Evolutionary conservation across 2,113 vertebrate genomes (phyloP).

Genomic region (Tupaia chinensis): DNA sequence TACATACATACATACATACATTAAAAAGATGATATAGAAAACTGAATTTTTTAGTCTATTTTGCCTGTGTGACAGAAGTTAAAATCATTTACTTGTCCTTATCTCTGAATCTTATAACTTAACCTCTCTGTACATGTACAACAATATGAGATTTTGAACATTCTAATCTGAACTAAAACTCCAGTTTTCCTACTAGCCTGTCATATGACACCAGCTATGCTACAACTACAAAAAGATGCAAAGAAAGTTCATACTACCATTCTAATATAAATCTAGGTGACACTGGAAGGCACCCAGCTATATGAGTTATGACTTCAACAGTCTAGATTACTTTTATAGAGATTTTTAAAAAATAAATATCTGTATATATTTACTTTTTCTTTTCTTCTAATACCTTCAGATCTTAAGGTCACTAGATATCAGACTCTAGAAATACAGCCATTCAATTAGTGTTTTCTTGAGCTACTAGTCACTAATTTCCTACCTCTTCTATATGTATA

Average conservation of each 20-base stretch:
- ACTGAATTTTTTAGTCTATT: background rate
- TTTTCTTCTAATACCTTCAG: background rate
- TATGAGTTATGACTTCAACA: background rate
- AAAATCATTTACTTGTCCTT: background rate
- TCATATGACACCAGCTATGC: background rate
- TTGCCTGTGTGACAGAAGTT: background rate
- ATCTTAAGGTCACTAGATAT: background rate
- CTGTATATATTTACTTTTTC: background rate
- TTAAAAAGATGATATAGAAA: no score
- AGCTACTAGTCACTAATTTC: background rate
- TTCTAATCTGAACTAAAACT: background rate
- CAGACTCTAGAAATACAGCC: background rate
- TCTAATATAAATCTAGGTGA: background rate
- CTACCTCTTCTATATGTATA: background rate
- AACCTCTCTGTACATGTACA: background rate
- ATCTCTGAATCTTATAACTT: background rate
- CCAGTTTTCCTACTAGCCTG: background rate
- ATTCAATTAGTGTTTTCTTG: background rate
- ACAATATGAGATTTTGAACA: background rate
- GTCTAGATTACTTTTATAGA: background rate
- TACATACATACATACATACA: no score
- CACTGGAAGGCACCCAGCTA: background rate
- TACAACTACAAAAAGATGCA: background rate
- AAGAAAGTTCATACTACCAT: background rate
- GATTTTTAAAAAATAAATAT: background rate